Base-by-base conservation (phyloP, 2,888 invertebrate genomes). In the Sussaba pulchella region DNA sequence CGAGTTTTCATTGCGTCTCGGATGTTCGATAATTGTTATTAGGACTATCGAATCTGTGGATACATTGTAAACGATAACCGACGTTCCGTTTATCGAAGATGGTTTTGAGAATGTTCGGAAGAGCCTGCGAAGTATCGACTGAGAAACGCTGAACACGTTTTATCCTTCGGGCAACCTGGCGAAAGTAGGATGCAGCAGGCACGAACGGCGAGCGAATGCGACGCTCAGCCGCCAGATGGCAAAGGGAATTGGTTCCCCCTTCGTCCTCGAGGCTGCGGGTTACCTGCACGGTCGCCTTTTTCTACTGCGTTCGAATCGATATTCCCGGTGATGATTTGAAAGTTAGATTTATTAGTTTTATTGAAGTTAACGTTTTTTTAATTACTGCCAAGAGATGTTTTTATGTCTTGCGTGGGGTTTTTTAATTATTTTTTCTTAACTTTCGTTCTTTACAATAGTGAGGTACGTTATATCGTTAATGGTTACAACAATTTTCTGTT, bases 141-240 rank as follows among this genome's bases (percentile, higher is more conserved):
- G 92, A 82, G 87, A 92, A 88, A 87, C n/a, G n/a, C n/a, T n/a
- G 78, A 88, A 88, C 87, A 64, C 70, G 78, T 81, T 74, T 81
- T 84, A 82, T 78, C 83, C 79, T 70, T 45, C 24, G 52, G 64
- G 75, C 66, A 91, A 83, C 85, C 39, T 24, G 67, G 67, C 52
- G 76, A 57, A 71, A 41, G 78, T 73, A 78, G 81, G 78, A 82
- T 90, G 90, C 88, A 88, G 82, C 84, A 63, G 81, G 71, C 70
- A 66, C 45, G 82, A 84, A 84, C 83, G 87, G 81, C 54, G 85
- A 85, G 85, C 85, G 87, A 87, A 89, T 91, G 84, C 89, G 82
- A 77, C 78, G 75, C 74, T 74, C 83, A 84, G 88, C 92, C 92
- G 88, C 90, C 87, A 92, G 92, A 92, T 92, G 92, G 92, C 92